A percentile compares a stretch with the other conserved stretches of the same genome.
Conservation (phyloP, 2,888 invertebrate genomes). For the Antheraea yamamai region DNA sequence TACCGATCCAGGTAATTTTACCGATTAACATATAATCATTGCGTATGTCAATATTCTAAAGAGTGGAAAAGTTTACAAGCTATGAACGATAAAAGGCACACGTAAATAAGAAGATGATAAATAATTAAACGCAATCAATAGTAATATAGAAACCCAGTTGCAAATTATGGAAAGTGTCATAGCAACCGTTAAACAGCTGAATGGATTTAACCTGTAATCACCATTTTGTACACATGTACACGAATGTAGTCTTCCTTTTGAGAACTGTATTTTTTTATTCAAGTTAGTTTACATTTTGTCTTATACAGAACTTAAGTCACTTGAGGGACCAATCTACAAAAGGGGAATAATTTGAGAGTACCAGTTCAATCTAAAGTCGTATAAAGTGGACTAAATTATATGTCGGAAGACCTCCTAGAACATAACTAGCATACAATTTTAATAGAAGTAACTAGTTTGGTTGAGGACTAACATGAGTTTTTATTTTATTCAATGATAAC, state of each 20-base stretch:
- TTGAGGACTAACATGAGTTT: too few relatives aligned
- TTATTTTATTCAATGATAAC: too few relatives aligned
- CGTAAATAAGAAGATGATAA: neutral
- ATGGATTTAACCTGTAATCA: neutral
- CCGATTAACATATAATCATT: neutral
- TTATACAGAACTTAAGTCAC: too few relatives aligned
- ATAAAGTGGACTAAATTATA: too few relatives aligned
- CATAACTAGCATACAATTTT: too few relatives aligned
- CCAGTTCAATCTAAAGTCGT: too few relatives aligned
- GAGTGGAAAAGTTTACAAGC: neutral
- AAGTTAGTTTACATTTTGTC: neutral
- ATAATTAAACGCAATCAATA: too few relatives aligned
- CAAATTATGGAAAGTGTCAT: neutral
- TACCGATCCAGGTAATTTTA: slow-evolving; percentile 36
- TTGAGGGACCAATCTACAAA: too few relatives aligned
- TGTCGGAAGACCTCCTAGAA: too few relatives aligned
- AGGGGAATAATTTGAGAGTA: too few relatives aligned
- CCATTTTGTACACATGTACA: neutral
- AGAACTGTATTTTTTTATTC: neutral
- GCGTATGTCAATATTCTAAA: neutral
- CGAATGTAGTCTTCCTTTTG: neutral
- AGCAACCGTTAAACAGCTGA: neutral
- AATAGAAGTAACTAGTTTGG: too few relatives aligned
- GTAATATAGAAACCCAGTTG: too few relatives aligned
- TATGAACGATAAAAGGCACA: neutral